A percentile compares a stretch with the other conserved stretches of the same genome.
phyloP scores from a whole-genome alignment of 2,113 vertebrate species.

The Carassius carassius region DNA sequence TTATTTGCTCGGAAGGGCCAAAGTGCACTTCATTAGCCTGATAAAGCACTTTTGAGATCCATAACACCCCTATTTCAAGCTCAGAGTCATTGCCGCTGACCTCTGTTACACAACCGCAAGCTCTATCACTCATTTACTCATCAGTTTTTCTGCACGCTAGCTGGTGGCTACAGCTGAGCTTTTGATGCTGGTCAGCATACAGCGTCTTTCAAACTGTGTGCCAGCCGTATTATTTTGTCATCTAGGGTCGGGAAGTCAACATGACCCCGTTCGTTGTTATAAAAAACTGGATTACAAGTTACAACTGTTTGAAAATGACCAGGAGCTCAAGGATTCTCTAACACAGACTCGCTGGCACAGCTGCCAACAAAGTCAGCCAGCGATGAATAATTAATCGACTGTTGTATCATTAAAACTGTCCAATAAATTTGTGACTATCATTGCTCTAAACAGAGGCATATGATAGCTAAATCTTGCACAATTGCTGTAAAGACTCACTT shows the following conservation, averaged over 20 bases:
- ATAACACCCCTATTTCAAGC: not conserved
- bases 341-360: not conserved
- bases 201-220: not conserved
- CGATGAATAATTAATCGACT: conserved; percentile 23
- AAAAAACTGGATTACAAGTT: conserved; percentile 1
- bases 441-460: not conserved
- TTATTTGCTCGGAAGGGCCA: conserved; percentile 16
- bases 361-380: conserved; percentile 10
- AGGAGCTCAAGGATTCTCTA: conserved; percentile 1
- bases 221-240: conserved; percentile 6
- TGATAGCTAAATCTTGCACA: not conserved
- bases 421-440: not conserved
- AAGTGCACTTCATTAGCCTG: conserved; percentile 52
- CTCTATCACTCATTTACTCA: not conserved
- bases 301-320: conserved; percentile 4
- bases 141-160: conserved; percentile 10
- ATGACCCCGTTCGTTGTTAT: not conserved
- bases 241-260: not conserved
- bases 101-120: conserved; percentile 7
- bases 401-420: not conserved
- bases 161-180: conserved; percentile 23
- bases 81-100: not conserved
- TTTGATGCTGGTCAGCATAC: conserved; percentile 20
- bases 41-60: not conserved
- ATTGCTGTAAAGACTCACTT: not conserved